phyloP scores from a whole-genome alignment of 37 sponge, comb jelly and placozoan species.

The Diacarnus erythraeanus region DNA sequence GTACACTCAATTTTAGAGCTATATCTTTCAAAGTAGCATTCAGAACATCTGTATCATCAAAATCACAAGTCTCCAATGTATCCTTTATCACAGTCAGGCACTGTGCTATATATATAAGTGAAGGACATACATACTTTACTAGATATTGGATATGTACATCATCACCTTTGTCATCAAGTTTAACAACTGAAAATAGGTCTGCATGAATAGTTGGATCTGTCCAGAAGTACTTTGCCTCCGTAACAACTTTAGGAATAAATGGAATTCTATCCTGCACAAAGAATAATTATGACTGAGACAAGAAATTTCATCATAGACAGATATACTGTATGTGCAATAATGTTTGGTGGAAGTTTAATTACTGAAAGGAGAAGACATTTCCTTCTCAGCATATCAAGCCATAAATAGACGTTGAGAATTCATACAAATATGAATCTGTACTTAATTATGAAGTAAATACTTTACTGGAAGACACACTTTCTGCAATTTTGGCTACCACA shows the following conservation, averaged over 20 bases:
- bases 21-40: not conserved
- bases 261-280: slow-evolving; percentile 42
- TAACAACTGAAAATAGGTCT: not conserved
- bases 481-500: too few relatives aligned
- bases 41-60: not conserved
- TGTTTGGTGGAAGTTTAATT: too few relatives aligned
- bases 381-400: too few relatives aligned
- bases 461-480: too few relatives aligned
- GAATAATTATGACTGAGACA: too few relatives aligned
- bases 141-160: not conserved
- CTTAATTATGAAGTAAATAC: too few relatives aligned
- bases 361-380: too few relatives aligned
- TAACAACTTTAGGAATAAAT: slow-evolving; percentile 28
- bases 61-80: slow-evolving; percentile 7
- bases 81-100: not conserved
- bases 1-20: not conserved
- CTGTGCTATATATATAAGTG: slow-evolving; percentile 2
- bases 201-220: slow-evolving; percentile 8
- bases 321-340: too few relatives aligned
- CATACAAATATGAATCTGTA: too few relatives aligned
- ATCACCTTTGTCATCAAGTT: not conserved
- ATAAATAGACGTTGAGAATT: too few relatives aligned
- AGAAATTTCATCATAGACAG: too few relatives aligned
- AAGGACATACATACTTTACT: not conserved
- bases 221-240: slow-evolving; percentile 55